A percentile compares a stretch with the other conserved stretches of the same genome.
phyloP scores from a whole-genome alignment of 2,797 vertebrate species.

The Sebastes trivittatus region DNA sequence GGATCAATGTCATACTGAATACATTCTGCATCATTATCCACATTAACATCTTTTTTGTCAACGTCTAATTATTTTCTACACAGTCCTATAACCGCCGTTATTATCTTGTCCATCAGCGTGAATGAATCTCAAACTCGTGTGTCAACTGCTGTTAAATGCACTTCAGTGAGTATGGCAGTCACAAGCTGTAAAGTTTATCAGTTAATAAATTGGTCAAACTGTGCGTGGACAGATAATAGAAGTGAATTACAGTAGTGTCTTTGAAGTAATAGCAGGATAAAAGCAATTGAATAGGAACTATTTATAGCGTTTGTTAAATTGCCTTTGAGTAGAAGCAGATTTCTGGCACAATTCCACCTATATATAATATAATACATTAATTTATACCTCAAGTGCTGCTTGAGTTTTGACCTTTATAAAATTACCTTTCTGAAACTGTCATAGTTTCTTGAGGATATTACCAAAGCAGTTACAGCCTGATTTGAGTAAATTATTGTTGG shows the following conservation, averaged over 20 bases:
- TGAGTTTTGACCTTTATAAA: background rate
- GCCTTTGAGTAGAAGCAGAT: background rate
- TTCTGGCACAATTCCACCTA: background rate
- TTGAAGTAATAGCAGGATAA: constrained; percentile 27
- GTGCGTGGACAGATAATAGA: background rate
- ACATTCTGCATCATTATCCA: background rate
- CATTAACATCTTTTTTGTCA: background rate
- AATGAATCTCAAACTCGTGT: background rate
- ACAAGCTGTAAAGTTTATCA: constrained; percentile 13
- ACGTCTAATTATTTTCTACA: background rate
- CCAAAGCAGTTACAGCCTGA: constrained; percentile 1
- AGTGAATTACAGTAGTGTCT: constrained; percentile 2
- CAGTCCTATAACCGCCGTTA: background rate
- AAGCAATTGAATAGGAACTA: constrained; percentile 5
- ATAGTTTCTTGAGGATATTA: constrained; percentile 4
- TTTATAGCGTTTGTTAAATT: constrained; percentile 32
- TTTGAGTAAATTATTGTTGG: constrained; percentile 16
- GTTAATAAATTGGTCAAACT: background rate
- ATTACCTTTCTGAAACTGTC: constrained; percentile 15
- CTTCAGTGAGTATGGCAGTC: background rate
- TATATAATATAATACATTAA: background rate
- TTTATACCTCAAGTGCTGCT: background rate
- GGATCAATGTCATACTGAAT: background rate
- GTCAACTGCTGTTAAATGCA: background rate
- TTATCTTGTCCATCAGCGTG: background rate